A percentile compares a stretch with the other conserved stretches of the same genome.
phyloP scores from a whole-genome alignment of 2,113 vertebrate genomes.

The Toxostoma redivivum region DNA sequence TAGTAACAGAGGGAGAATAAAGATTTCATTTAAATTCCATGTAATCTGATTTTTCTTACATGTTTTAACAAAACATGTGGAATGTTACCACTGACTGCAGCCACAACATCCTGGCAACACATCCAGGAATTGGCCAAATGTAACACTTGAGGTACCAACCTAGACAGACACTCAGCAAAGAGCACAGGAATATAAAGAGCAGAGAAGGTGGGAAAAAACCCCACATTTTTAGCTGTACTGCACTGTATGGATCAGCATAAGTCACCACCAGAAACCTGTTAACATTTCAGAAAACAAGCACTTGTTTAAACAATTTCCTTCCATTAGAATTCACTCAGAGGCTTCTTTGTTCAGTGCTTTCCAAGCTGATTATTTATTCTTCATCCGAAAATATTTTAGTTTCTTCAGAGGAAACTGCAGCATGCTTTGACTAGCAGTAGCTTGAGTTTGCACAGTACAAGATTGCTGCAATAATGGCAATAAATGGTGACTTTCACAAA shows the following conservation, averaged over 20 bases:
- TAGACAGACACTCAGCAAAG: background rate
- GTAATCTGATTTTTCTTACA: background rate
- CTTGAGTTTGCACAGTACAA: background rate
- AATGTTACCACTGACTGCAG: background rate
- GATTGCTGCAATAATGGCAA: background rate
- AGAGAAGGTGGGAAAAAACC: background rate
- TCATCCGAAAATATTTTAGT: background rate
- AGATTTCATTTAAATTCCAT: background rate
- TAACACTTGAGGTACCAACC: background rate
- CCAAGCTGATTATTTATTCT: background rate
- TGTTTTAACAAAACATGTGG: background rate
- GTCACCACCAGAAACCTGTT: background rate
- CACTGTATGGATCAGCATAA: background rate
- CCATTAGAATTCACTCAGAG: background rate
- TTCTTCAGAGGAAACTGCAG: background rate
- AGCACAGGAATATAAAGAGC: background rate
- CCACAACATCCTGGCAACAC: background rate
- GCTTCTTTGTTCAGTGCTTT: background rate
- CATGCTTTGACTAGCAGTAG: background rate
- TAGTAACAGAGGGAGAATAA: background rate
- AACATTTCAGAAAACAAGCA: background rate
- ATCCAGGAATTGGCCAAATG: accelerated
- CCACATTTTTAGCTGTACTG: background rate
- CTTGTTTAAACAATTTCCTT: background rate
- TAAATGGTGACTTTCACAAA: background rate